These are phyloP conservation scores for Clarias pachynema DNA, from an alignment of 2,797 vertebrate genomes.

Conservation along the genomic window DNA sequence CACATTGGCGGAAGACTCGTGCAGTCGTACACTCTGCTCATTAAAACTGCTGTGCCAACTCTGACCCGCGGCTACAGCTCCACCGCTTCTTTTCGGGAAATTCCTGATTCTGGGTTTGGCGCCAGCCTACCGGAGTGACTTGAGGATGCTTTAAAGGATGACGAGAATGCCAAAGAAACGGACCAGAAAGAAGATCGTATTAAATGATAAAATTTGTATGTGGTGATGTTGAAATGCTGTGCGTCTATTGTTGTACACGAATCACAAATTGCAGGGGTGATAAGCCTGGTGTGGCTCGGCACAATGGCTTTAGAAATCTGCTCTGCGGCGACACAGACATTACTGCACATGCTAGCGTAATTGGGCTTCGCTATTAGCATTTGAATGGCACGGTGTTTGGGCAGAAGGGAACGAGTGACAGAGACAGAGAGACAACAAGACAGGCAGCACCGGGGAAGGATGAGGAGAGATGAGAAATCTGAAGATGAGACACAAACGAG, in stretches of 20 bases:
- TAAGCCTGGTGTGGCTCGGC: slow-evolving; percentile 62
- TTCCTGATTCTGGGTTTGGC: slow-evolving; percentile 17
- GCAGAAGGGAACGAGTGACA: slow-evolving; percentile 35
- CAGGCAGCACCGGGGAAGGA: slow-evolving; percentile 20
- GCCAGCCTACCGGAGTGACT: neutral
- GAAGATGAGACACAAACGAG: neutral
- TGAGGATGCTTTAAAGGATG: neutral
- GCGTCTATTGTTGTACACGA: slow-evolving; percentile 27
- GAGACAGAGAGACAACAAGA: slow-evolving; percentile 25
- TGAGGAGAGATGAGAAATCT: neutral
- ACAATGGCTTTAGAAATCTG: slow-evolving; percentile 68
- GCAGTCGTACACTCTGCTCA: slow-evolving; percentile 26
- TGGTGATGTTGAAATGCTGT: slow-evolving; percentile 16
- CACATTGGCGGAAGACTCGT: slow-evolving; percentile 32
- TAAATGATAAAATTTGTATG: slow-evolving; percentile 23
- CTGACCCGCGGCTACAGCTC: slow-evolving; percentile 13
- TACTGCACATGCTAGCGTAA: slow-evolving; percentile 67
- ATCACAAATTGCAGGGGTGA: slow-evolving; percentile 19
- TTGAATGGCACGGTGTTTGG: slow-evolving; percentile 67
- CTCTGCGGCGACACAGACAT: slow-evolving; percentile 68
- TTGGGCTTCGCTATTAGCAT: slow-evolving; percentile 75
- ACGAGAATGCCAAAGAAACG: neutral
- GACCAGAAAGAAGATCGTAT: slow-evolving; percentile 1
- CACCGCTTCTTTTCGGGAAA: neutral
- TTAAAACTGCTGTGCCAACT: slow-evolving; percentile 49